Base-by-base conservation (phyloP, 2,797 vertebrate genomes). In the Kryptolebias ocellatus region DNA sequence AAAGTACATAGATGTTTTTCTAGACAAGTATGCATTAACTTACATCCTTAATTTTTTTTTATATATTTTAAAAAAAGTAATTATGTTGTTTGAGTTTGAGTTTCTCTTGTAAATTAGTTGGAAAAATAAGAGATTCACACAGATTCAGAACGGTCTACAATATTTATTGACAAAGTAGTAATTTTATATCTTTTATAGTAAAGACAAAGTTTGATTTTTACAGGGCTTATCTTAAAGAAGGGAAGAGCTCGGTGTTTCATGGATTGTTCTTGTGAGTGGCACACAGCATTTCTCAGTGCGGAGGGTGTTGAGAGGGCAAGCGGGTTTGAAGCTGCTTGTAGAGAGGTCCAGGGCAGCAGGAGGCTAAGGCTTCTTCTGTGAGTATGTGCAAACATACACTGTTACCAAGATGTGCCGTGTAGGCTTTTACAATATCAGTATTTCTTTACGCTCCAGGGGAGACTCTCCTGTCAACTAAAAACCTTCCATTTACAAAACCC, bases 361-460 rank as follows among this genome's bases (percentile, higher is more conserved):
- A 87, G 87, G 86, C 88, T 93, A 93, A 93, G 90, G 92, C 91
- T 91, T 93, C 81, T 86, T 90, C 81, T 90, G 91, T 92, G 91
- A 92, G 89, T 86, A 83, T 92, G 90, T 92, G 91, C 91, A 93
- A 92, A 92, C 82, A 79, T 89, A 87, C 87, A 90, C 89, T 59
- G 74, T 85, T 86, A 87, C 79, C 78, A 71, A 84, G 72, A 79
- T 86, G 80, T 85, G 83, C 89, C 72, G 63, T 82, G 84, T 81
- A 80, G 84, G 88, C 85, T 84, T 83, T 83, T 63, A 82, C 29
- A 72, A 83, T 59, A 71, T 81, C 79, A 65, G 39, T 76, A 54
- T 51, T 66, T 78, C 74, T 72, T 65, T 60, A 66, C 67, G 76
- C 73, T 70, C n/a, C 74, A 67, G 55, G 79, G 60, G 76, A 70